These are phyloP conservation scores for Lampris incognitus DNA, from an alignment of 2,113 vertebrate species.

Conservation along the genomic window DNA sequence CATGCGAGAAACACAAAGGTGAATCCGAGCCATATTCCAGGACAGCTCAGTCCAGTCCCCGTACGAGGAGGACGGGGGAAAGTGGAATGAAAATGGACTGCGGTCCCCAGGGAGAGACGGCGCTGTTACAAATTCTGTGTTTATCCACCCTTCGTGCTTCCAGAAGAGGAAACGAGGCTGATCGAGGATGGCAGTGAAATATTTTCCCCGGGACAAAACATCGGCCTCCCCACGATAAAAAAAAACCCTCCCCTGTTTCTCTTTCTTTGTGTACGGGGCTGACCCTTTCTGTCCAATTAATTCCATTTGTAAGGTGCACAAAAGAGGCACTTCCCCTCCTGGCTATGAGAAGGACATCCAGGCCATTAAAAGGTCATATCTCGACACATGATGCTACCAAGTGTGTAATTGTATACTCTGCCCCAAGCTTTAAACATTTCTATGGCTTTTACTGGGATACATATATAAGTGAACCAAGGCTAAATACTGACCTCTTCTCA, in stretches of 20 bases:
- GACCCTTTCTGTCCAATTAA: slow-evolving; percentile 22
- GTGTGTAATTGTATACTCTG: slow-evolving; percentile 7
- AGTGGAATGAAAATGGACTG: slow-evolving; percentile 1
- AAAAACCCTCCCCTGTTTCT: neutral
- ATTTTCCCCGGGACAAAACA: neutral
- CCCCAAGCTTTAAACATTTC: slow-evolving; percentile 3
- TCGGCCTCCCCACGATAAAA: slow-evolving; percentile 1
- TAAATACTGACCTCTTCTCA: slow-evolving; percentile 18
- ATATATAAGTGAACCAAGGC: slow-evolving; percentile 3
- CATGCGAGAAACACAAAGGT: neutral
- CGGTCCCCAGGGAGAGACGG: slow-evolving; percentile 6
- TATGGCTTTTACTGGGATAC: slow-evolving; percentile 7
- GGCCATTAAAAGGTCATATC: slow-evolving; percentile 53
- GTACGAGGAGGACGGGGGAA: neutral
- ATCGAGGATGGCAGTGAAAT: slow-evolving; percentile 3
- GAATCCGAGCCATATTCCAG: slow-evolving; percentile 5
- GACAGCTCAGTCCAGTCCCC: neutral
- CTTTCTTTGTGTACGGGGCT: slow-evolving; percentile 10
- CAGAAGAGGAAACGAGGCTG: neutral
- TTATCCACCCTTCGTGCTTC: slow-evolving; percentile 37
- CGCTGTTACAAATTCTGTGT: slow-evolving; percentile 19
- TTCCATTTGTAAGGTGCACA: slow-evolving; percentile 41
- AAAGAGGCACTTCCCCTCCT: slow-evolving; percentile 6
- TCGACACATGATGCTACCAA: slow-evolving; percentile 15
- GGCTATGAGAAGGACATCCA: neutral